phyloP scores from a whole-genome alignment of 2,888 invertebrate genomes.

The Orchesellides sinensis region DNA sequence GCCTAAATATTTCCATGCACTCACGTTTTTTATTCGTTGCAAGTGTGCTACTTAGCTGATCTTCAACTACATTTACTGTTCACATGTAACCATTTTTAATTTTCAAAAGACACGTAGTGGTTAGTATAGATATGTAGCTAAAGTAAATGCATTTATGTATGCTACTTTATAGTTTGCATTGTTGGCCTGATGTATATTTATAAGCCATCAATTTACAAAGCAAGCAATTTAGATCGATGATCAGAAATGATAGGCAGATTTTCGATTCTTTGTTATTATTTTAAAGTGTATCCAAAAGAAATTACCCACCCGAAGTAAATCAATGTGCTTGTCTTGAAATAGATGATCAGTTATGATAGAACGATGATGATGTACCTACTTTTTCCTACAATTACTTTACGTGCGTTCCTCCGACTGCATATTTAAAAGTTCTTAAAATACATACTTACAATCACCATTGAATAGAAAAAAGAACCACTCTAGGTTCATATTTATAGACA shows the following conservation, averaged over 20 bases:
- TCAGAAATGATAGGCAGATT: too few relatives aligned
- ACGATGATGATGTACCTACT: slow-evolving; percentile 15
- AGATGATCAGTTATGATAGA: slow-evolving; percentile 15
- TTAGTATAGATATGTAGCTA: neutral
- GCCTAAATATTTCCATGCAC: neutral
- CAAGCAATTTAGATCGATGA: too few relatives aligned
- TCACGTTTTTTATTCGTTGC: neutral
- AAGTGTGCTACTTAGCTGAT: slow-evolving; percentile 21
- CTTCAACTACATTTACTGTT: too few relatives aligned
- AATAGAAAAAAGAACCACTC: too few relatives aligned
- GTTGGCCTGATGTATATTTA: neutral
- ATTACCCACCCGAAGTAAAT: slow-evolving; percentile 4
- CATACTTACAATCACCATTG: too few relatives aligned
- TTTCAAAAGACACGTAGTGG: neutral
- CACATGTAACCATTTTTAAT: slow-evolving; percentile 30
- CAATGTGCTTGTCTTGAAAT: neutral
- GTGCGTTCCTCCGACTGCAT: too few relatives aligned
- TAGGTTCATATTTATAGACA: too few relatives aligned
- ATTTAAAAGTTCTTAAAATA: too few relatives aligned
- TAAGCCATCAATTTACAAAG: too few relatives aligned
- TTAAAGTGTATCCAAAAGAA: too few relatives aligned
- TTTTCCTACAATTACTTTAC: slow-evolving; percentile 25
- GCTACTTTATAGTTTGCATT: neutral
- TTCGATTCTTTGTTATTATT: too few relatives aligned
- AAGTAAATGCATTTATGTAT: too few relatives aligned